Percentiles rank a stretch among this genome's conserved stretches.
Conservation (phyloP, 2,113 vertebrate species). For the Lycaon pictus region DNA sequence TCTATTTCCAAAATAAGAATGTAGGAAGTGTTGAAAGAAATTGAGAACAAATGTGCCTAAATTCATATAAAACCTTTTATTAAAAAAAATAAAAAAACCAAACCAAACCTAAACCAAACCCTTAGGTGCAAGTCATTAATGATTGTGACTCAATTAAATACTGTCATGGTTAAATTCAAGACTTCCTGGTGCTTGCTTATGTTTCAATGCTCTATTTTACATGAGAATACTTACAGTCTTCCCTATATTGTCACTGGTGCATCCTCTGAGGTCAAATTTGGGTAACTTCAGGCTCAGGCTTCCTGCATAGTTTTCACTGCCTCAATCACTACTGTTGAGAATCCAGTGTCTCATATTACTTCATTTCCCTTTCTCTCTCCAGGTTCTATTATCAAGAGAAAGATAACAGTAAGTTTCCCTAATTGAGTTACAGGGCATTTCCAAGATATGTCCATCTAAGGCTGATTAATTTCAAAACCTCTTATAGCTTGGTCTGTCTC, state of each 20-base stretch:
- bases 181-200: neutral
- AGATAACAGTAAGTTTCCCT: neutral
- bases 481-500: neutral
- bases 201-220: neutral
- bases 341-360: neutral
- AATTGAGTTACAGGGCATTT: neutral
- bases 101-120: neutral
- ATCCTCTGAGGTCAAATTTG: neutral
- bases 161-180: neutral
- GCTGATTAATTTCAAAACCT: neutral
- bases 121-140: neutral
- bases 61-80: neutral
- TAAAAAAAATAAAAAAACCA: neutral
- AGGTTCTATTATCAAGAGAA: neutral
- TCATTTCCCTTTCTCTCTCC: neutral
- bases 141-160: neutral
- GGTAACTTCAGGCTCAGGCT: neutral
- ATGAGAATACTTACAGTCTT: neutral
- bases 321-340: neutral
- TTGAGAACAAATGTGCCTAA: neutral
- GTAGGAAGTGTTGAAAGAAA: neutral
- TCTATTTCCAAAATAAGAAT: slow-evolving; percentile 8
- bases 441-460: neutral
- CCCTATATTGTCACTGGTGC: neutral
- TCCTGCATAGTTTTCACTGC: neutral